Base-by-base conservation (phyloP, 2,113 vertebrate genomes). In the Ceyx melanurus region DNA sequence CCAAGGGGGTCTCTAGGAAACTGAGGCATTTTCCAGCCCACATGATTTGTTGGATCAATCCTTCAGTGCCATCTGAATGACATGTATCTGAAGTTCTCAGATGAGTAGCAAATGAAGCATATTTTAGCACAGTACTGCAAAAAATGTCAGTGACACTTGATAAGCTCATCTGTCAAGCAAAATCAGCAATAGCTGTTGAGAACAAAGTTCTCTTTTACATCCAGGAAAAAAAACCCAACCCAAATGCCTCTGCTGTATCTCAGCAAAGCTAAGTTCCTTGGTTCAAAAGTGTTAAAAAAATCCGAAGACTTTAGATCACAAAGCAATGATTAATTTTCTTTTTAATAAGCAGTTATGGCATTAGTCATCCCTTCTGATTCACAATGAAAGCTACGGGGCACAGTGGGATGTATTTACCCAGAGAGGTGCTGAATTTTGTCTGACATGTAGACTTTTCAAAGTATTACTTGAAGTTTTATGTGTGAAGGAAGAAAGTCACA, bases 301-400 rank as follows among this genome's bases (percentile, higher is more conserved):
- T 79, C 82, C 50, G 57, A 94, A 89, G 68, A 35, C 79, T 92
- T 96, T 48, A 77, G 26, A 68, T 93, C 60, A 87, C 83, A 91
- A 77, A 96, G 86, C 91, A 92, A 86, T 90, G 66, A 96, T 92
- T 92, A 95, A 95, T 90, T 88, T 91, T 91, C 85, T 64, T 86
- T 94, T 70, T 87, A 91, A 67, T 92, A 92, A 94, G 88, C 82
- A 94, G 92, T 88, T 97, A 96, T 85, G 83, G 91, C 80, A 91
- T 95, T 96, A 97, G 86, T 97, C 97, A 97, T 96, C 94, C 89
- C 73, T 93, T 95, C 92, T 96, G 95, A 96, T 95, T 97, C 95
- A 96, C 92, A 93, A 33, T 94, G 94, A 96, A 96, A 94, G 86
- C 94, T 94, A 93, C 73, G 8, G 80, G 83, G 90, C 17, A 26